These are phyloP conservation scores for Potamilus streckersoni DNA, from an alignment of 1,140 invertebrate genomes.

Conservation along the genomic window DNA sequence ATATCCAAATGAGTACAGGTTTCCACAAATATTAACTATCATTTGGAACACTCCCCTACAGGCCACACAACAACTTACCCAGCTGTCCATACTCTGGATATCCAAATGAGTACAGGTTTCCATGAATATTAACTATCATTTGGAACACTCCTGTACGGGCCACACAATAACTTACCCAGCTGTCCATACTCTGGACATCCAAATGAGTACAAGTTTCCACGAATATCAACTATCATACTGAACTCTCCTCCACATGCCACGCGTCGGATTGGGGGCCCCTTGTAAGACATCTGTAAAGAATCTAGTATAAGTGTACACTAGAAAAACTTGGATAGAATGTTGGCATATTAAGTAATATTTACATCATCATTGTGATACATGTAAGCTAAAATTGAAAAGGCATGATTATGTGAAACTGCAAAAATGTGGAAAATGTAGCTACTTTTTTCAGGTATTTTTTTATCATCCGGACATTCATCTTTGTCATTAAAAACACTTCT, in stretches of 20 bases:
- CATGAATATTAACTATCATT: neutral
- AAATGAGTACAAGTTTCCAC: constrained; percentile 90
- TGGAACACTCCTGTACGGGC: neutral
- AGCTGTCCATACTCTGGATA: neutral
- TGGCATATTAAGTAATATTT: neutral
- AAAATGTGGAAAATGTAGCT: neutral
- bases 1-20: neutral
- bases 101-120: neutral
- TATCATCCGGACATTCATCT: no score
- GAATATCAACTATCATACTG: constrained; percentile 88
- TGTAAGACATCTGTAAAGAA: constrained; percentile 63
- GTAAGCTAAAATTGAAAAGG: neutral
- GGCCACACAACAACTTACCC: neutral
- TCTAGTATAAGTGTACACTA: neutral
- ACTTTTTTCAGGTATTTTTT: neutral
- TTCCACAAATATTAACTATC: neutral
- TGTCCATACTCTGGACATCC: constrained; percentile 94
- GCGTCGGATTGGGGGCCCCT: constrained; percentile 83
- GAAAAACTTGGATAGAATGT: neutral
- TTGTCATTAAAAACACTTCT: no score
- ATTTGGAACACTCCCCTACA: neutral
- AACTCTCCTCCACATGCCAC: constrained; percentile 92
- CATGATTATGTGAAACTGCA: neutral
- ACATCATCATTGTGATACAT: neutral
- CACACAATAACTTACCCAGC: constrained; percentile 72